phyloP scores from a whole-genome alignment of 2,888 invertebrate genomes.

The Drosophila parthenogenetica region DNA sequence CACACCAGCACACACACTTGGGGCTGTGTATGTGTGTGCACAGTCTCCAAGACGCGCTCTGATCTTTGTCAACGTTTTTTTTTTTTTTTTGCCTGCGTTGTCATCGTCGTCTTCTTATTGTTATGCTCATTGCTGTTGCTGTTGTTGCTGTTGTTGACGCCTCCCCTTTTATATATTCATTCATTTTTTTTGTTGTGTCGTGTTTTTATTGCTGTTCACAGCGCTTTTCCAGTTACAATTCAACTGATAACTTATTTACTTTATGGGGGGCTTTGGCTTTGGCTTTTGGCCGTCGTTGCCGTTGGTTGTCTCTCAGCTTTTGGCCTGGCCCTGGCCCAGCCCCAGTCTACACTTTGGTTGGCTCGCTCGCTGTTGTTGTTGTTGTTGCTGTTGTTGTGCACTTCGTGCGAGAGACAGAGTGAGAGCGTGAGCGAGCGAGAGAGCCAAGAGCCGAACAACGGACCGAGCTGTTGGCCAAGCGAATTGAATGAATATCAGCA shows the following conservation, averaged over 20 bases:
- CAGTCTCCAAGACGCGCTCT: slow-evolving; percentile 71
- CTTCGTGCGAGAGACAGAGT: slow-evolving; percentile 14
- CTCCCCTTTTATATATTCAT: slow-evolving; percentile 81
- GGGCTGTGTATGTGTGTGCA: slow-evolving; percentile 43
- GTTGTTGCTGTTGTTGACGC: slow-evolving; percentile 71
- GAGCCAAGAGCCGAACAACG: slow-evolving; percentile 10
- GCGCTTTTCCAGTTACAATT: slow-evolving; percentile 72
- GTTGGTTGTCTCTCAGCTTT: slow-evolving; percentile 53
- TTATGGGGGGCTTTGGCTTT: slow-evolving; percentile 56
- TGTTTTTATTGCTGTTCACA: slow-evolving; percentile 15
- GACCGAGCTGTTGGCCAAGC: slow-evolving; percentile 53
- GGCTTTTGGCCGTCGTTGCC: slow-evolving; percentile 51
- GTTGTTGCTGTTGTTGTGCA: neutral
- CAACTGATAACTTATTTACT: slow-evolving; percentile 80
- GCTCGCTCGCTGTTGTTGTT: slow-evolving; percentile 46
- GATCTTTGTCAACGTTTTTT: slow-evolving; percentile 64
- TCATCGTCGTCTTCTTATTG: slow-evolving; percentile 47
- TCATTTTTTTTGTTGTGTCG: slow-evolving; percentile 49
- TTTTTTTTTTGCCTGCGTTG: slow-evolving; percentile 20
- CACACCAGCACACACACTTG: slow-evolving; percentile 5
- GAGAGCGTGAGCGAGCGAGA: slow-evolving; percentile 15
- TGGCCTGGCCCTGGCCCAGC: slow-evolving; percentile 57
- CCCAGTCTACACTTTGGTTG: slow-evolving; percentile 46
- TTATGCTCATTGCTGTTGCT: slow-evolving; percentile 41
- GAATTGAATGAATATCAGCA: slow-evolving; percentile 71